Conservation (phyloP, 2,888 invertebrate species). For the Lissonota sp. region DNA sequence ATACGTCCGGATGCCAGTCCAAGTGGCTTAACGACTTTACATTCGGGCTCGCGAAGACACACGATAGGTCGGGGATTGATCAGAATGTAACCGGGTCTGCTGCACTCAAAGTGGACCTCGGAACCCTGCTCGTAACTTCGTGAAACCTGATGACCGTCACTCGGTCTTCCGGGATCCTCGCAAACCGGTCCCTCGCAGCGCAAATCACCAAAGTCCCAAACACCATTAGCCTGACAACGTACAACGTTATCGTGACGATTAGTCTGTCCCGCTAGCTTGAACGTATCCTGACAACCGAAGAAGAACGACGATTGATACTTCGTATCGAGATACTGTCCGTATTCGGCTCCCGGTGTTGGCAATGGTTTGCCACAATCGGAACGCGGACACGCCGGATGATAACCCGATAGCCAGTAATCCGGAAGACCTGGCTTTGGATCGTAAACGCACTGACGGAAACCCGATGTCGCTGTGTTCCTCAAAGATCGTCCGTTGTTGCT, state of each 20-base stretch:
- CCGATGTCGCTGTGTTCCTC: constrained; percentile 92
- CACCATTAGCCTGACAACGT: constrained; percentile 94
- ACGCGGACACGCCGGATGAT: constrained; percentile 93
- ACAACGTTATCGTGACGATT: constrained; percentile 96
- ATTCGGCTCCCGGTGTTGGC: constrained; percentile 96
- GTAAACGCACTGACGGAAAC: constrained; percentile 97
- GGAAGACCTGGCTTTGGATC: constrained; percentile 96
- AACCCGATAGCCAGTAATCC: constrained; percentile 95
- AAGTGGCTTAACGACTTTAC: constrained; percentile 95
- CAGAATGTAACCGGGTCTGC: constrained; percentile 95
- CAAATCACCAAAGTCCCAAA: constrained; percentile 98
- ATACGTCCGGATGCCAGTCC: constrained; percentile 96
- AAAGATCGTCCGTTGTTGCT: constrained; percentile 91
- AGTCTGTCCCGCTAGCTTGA: constrained; percentile 96
- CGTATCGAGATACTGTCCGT: constrained; percentile 94
- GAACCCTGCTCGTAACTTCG: constrained; percentile 95
- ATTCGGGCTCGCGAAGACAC: constrained; percentile 96
- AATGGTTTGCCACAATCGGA: constrained; percentile 96
- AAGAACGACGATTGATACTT: constrained; percentile 97
- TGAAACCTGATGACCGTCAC: constrained; percentile 94
- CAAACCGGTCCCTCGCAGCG: constrained; percentile 98
- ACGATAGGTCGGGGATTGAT: constrained; percentile 96
- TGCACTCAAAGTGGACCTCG: constrained; percentile 95
- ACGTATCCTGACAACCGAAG: constrained; percentile 98
- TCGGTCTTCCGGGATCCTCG: constrained; percentile 97